phyloP scores from a whole-genome alignment of 2,888 invertebrate species.

The Epinotia ramella region DNA sequence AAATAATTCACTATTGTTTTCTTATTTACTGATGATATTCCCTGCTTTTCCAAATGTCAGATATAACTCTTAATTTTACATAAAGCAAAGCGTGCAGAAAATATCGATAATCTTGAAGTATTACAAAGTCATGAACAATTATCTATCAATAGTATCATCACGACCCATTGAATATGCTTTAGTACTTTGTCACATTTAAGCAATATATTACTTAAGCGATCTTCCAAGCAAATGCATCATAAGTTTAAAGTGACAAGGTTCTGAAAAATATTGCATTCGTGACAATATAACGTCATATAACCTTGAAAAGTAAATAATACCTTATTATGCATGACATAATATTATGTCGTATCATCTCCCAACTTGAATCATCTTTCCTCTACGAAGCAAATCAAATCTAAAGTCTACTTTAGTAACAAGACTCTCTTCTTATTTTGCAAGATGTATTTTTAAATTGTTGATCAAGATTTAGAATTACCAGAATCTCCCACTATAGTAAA shows the following conservation, averaged over 20 bases:
- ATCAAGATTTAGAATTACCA: not conserved
- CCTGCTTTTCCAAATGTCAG: constrained; percentile 26
- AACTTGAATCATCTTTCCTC: no score
- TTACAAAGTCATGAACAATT: constrained; percentile 8
- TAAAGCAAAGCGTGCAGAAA: not conserved
- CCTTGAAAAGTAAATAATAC: not conserved
- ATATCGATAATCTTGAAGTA: not conserved
- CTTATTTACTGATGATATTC: not conserved
- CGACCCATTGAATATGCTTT: constrained; percentile 1
- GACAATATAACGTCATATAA: not conserved
- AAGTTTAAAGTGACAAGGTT: not conserved
- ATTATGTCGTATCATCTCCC: no score
- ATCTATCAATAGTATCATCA: not conserved
- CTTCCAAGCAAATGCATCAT: not conserved
- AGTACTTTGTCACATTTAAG: not conserved
- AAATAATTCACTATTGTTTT: not conserved
- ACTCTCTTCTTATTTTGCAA: not conserved
- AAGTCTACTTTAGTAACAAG: not conserved
- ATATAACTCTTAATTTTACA: constrained; percentile 14
- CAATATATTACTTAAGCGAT: not conserved
- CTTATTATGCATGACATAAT: no score
- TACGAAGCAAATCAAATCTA: no score
- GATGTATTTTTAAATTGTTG: not conserved
- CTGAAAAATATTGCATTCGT: not conserved
- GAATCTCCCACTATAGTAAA: no score